Evolutionary conservation across 1,140 invertebrate species (phyloP), one percentile per base, ranked within the genome.

Genomic region (Aphidius ervi): DNA sequence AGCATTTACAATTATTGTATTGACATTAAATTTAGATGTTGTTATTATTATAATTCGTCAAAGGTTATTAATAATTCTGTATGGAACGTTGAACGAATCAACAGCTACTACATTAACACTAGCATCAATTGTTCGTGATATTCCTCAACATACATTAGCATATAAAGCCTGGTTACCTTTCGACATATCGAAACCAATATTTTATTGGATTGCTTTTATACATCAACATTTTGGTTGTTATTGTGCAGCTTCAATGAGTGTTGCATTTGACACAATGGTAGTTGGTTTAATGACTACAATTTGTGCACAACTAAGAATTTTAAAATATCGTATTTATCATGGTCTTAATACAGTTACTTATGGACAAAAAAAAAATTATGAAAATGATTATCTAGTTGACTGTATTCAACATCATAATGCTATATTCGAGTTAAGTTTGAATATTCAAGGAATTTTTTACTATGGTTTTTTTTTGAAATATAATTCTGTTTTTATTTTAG

Each of bases 341-440:
- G 49, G 4, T 31, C 4, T 1, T 31, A 31, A 41, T 40, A 7
- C 0, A 7, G 7, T 31, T 41, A 10, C 16, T 16, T 3, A 23
- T 39, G 23, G 47, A 10, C 9, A 56, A 7, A 6, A 31, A 10
- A 10, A 31, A 46, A 31, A 4, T 7, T 9, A 45, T 41, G 55
- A 56, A 23, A 46, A 43, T 1, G 47, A 46, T n/a, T 46, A 43
- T 20, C 5, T 56, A 7, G 23, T 9, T 23, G 46, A 56, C 46
- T 46, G 46, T 37, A 56, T 42, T 9, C 45, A 56, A 6, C 45
- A 56, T 46, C 55, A 56, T 10, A 20, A 45, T 10, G 55, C 55
- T 16, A 56, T 56, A n/a, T 56, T 46, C n/a, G 4, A 56, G 55
- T 56, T 56, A 43, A 56, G 55, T 56, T 31, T 56, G 31, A 10